phyloP scores from a whole-genome alignment of 92 coral and sea anemone genomes.

The Pocillopora meandrina region DNA sequence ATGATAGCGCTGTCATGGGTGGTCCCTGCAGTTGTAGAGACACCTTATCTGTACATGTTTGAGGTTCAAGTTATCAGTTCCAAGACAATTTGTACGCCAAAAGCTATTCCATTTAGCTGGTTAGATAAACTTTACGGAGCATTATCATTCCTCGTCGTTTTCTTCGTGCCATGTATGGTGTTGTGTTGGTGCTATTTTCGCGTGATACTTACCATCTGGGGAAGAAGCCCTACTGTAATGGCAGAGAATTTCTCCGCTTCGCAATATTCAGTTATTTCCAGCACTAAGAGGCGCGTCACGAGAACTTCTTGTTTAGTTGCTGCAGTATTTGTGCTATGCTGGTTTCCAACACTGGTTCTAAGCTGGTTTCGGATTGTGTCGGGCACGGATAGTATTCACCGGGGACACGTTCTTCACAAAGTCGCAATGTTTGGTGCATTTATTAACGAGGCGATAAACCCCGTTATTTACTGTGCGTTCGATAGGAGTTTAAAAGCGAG shows the following conservation, averaged over 20 bases:
- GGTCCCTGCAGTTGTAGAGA: slow-evolving; percentile 36
- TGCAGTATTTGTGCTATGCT: slow-evolving; percentile 54
- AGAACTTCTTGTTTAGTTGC: slow-evolving; percentile 39
- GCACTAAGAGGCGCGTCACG: slow-evolving; percentile 31
- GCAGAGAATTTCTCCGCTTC: background rate
- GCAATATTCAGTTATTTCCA: background rate
- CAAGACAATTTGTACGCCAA: slow-evolving; percentile 56
- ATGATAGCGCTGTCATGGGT: slow-evolving; percentile 66
- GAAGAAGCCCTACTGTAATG: slow-evolving; percentile 37
- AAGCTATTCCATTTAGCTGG: slow-evolving; percentile 48
- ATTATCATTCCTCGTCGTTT: slow-evolving; percentile 44
- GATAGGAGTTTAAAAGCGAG: slow-evolving; percentile 19
- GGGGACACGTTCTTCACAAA: slow-evolving; percentile 56
- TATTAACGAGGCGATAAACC: slow-evolving; percentile 72
- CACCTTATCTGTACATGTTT: slow-evolving; percentile 60
- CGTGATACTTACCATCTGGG: slow-evolving; percentile 31
- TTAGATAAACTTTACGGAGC: slow-evolving; percentile 63
- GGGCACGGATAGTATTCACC: slow-evolving; percentile 56
- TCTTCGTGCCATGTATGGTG: slow-evolving; percentile 48
- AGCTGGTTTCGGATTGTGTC: slow-evolving; percentile 38
- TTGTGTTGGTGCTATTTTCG: slow-evolving; percentile 69
- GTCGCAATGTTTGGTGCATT: slow-evolving; percentile 75
- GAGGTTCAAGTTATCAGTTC: slow-evolving; percentile 35
- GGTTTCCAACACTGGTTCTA: slow-evolving; percentile 72
- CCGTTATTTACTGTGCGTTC: slow-evolving; percentile 62